These are phyloP conservation scores for Cacoxenus indagator DNA, from an alignment of 2,888 invertebrate genomes.

Conservation along the genomic window DNA sequence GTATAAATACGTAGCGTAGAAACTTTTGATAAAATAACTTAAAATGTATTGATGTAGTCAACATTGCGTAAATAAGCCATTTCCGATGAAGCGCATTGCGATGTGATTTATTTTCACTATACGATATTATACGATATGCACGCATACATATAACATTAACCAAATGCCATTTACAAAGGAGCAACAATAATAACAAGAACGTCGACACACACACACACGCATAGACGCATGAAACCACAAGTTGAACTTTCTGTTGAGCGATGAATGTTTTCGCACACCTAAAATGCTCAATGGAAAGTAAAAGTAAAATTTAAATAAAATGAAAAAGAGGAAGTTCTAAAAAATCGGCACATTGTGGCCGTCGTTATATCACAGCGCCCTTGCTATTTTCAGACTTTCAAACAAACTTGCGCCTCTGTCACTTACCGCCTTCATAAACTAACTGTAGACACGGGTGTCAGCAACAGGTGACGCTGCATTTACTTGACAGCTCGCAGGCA, in stretches of 20 bases:
- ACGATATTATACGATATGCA: no score
- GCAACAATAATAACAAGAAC: no score
- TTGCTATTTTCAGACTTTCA: constrained; percentile 30
- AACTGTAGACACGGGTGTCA: no score
- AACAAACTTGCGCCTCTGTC: neutral
- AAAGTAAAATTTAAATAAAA: neutral
- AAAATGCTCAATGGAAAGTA: neutral
- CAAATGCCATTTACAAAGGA: no score
- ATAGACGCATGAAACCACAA: neutral
- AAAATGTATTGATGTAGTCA: no score
- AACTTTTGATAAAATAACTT: no score
- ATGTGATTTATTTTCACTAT: no score
- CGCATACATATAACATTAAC: no score
- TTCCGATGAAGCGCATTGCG: no score
- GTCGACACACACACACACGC: neutral
- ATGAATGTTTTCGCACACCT: neutral
- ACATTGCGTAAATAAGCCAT: no score
- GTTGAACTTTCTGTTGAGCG: neutral
- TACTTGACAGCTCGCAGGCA: constrained; percentile 62
- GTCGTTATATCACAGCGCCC: constrained; percentile 55
- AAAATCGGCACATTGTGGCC: constrained; percentile 34
- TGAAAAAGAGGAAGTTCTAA: neutral
- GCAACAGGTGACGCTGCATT: constrained; percentile 61
- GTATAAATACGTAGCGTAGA: no score
- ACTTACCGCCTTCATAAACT: no score